Evolutionary conservation across 2,797 vertebrate species (phyloP), one percentile per base, ranked within the genome.

Genomic region (Apogon talboti): DNA sequence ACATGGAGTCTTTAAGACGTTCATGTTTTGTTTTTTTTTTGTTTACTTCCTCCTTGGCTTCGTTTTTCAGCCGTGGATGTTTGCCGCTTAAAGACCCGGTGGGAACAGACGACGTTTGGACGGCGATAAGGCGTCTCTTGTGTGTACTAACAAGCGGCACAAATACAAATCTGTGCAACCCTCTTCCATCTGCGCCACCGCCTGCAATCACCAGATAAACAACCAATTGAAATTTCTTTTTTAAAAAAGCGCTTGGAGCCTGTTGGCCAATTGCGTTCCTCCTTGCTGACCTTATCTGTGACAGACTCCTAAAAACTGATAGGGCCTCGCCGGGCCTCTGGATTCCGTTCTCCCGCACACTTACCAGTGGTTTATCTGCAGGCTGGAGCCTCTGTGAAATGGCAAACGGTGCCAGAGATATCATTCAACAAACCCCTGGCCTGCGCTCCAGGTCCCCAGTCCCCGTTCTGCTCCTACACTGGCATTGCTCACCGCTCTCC

Each of bases 261-360:
- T 19, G 66, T 49, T 41, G 77, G 68, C 85, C 90, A 91, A 87
- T 91, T 63, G 66, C 57, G 35, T 81, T 78, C 68, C 83, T 83
- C 70, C 64, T 78, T 72, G 76, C 78, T 69, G 59, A n/a, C 71
- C 88, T 94, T 93, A 94, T 94, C 93, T 92, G 75, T 62, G 79
- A 84, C 87, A 92, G 90, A 90, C 92, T 90, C 88, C 85, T 50
- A 89, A 85, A 89, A 91, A 86, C 87, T 86, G 92, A 93, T 93
- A 93, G 87, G 81, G 74, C 72, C 59, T 73, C 5, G 79, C 48
- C 51, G 76, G 71, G 87, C 87, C 86, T 89, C 90, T 92, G 90
- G 88, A 90, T 92, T 93, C 87, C 82, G 78, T 93, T 92, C 89
- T 87, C 90, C 86, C 72, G 85, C 84, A 90, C 91, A 91, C 90